phyloP scores from a whole-genome alignment of 1,140 invertebrate species.

The Sitobion miscanthi region DNA sequence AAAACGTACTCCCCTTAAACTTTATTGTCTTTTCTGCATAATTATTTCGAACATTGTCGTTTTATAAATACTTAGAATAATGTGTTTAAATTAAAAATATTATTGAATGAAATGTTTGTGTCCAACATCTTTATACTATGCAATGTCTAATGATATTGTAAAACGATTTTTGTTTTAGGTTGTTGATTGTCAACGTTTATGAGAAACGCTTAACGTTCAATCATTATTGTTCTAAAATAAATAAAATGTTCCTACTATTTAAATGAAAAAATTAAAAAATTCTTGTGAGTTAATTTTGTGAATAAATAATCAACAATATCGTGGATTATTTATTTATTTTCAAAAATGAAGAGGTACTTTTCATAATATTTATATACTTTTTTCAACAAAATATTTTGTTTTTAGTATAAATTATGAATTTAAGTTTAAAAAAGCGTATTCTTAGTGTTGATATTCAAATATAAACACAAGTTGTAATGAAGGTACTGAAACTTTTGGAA shows the following conservation, averaged over 20 bases:
- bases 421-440: neutral
- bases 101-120: neutral
- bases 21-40: neutral
- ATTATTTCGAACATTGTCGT: neutral
- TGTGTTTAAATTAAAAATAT: neutral
- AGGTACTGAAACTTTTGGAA: neutral
- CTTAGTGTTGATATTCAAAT: neutral
- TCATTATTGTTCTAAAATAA: neutral
- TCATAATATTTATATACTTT: too few relatives aligned
- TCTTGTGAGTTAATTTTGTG: too few relatives aligned
- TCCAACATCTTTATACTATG: accelerated
- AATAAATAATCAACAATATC: too few relatives aligned
- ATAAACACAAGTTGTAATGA: neutral
- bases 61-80: neutral
- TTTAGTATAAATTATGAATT: too few relatives aligned
- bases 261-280: too few relatives aligned
- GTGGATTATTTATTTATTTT: too few relatives aligned
- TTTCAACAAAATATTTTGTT: too few relatives aligned
- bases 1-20: neutral
- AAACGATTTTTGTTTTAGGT: neutral
- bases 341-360: too few relatives aligned
- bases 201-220: neutral
- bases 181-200: neutral
- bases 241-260: too few relatives aligned
- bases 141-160: neutral